phyloP scores from a whole-genome alignment of 92 coral and sea anemone genomes.

The Epizoanthus stellaris region DNA sequence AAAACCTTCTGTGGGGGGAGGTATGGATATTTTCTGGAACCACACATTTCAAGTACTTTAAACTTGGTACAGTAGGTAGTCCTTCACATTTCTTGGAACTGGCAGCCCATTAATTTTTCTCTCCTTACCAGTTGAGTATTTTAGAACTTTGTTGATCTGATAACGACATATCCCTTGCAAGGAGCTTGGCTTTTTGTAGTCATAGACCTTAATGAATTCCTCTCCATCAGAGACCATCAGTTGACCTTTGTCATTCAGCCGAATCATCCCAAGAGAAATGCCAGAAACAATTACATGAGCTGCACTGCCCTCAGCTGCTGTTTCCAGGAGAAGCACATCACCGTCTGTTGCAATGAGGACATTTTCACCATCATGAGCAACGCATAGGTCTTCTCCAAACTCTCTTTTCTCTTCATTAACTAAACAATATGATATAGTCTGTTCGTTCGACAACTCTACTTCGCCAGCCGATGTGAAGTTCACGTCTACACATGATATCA shows the following conservation, averaged over 20 bases:
- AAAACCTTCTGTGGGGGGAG: no score
- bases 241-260: slow-evolving; percentile 44
- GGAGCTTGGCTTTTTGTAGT: slow-evolving; percentile 3
- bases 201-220: slow-evolving; percentile 23
- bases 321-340: slow-evolving; percentile 54
- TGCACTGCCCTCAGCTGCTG: slow-evolving; percentile 45
- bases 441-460: slow-evolving; percentile 29
- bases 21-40: no score
- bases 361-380: slow-evolving; percentile 61
- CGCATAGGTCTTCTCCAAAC: not conserved
- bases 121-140: not conserved
- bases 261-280: slow-evolving; percentile 40
- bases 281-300: slow-evolving; percentile 56
- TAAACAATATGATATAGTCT: slow-evolving; percentile 44
- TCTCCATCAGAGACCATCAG: slow-evolving; percentile 49
- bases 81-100: slow-evolving; percentile 20
- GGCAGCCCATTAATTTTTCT: slow-evolving; percentile 4
- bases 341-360: slow-evolving; percentile 41
- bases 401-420: slow-evolving; percentile 47
- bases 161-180: slow-evolving; percentile 39
- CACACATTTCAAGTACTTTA: not conserved
- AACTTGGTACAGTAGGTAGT: slow-evolving; percentile 35
- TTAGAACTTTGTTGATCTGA: slow-evolving; percentile 26
- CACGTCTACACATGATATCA: slow-evolving; percentile 23
- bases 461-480: slow-evolving; percentile 22